Evolutionary conservation across 2,113 vertebrate species (phyloP).

Genomic region (Hyla sarda): DNA sequence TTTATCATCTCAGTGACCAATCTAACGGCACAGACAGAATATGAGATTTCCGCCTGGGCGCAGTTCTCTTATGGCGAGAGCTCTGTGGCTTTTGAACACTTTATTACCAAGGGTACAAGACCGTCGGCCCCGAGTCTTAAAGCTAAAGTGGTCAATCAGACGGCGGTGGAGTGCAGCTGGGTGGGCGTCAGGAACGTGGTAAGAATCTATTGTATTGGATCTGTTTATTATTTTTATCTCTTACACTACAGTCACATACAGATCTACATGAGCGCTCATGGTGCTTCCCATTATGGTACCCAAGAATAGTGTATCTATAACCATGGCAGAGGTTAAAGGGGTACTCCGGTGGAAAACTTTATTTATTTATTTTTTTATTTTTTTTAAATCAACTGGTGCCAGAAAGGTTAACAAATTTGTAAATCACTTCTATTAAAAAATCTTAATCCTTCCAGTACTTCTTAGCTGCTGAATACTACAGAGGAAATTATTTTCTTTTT

Average conservation of each 20-base stretch:
- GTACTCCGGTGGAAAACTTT: no score
- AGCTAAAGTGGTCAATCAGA: conserved; percentile 90
- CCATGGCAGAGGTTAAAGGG: no score
- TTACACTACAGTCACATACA: not conserved
- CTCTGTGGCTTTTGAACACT: conserved; percentile 83
- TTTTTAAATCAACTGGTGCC: no score
- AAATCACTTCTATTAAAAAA: no score
- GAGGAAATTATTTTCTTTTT: no score
- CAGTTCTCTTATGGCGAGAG: conserved; percentile 90
- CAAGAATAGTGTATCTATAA: no score
- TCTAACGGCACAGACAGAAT: conserved; percentile 87
- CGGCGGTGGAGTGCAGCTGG: conserved; percentile 91
- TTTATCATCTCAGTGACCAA: conserved; percentile 77
- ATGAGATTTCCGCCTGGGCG: conserved; percentile 94
- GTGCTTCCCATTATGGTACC: not conserved
- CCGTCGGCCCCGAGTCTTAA: conserved; percentile 85
- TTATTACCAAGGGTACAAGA: conserved; percentile 79
- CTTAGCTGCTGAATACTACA: no score
- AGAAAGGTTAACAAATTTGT: no score
- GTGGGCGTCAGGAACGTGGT: conserved; percentile 79
- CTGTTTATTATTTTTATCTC: not conserved
- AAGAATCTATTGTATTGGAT: conserved; percentile 21
- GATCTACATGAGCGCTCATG: not conserved
- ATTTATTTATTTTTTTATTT: no score
- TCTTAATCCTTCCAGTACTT: no score